Percentiles rank a stretch among this genome's conserved stretches.
Evolutionary conservation across 1,140 invertebrate genomes (phyloP).

Genomic region (Danaus plexippus): DNA sequence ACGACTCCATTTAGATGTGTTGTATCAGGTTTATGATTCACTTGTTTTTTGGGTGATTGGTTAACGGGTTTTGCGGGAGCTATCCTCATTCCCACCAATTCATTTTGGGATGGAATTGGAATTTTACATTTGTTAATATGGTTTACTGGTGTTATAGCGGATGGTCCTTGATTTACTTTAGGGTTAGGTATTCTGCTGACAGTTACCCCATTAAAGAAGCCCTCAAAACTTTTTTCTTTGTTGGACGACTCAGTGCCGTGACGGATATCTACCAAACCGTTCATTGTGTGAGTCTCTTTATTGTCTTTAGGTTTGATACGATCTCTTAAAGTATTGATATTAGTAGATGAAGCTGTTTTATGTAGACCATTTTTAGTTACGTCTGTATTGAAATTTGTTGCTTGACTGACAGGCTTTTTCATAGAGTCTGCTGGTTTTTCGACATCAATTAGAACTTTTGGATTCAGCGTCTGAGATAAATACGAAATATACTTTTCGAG

Average conservation of each 20-base stretch:
- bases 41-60: conserved; percentile 41
- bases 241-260: conserved; percentile 33
- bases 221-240: conserved; percentile 36
- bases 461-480: conserved; percentile 65
- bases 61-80: conserved; percentile 35
- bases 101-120: conserved; percentile 40
- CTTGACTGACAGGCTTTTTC: conserved; percentile 23
- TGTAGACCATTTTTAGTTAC: conserved; percentile 22
- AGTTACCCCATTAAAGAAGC: conserved; percentile 37
- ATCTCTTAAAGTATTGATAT: conserved; percentile 42
- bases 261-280: conserved; percentile 53
- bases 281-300: conserved; percentile 43
- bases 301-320: conserved; percentile 41
- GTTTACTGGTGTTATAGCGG: conserved; percentile 41
- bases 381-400: conserved; percentile 26
- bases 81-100: conserved; percentile 37
- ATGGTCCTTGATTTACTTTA: conserved; percentile 47
- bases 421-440: conserved; percentile 43
- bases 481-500: conserved; percentile 67
- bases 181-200: conserved; percentile 41
- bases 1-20: conserved; percentile 47
- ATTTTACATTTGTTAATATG: conserved; percentile 40
- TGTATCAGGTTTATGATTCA: conserved; percentile 33
- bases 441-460: conserved; percentile 62
- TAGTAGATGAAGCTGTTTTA: conserved; percentile 33